phyloP scores from a whole-genome alignment of 2,113 vertebrate genomes.

The Cariama cristata region DNA sequence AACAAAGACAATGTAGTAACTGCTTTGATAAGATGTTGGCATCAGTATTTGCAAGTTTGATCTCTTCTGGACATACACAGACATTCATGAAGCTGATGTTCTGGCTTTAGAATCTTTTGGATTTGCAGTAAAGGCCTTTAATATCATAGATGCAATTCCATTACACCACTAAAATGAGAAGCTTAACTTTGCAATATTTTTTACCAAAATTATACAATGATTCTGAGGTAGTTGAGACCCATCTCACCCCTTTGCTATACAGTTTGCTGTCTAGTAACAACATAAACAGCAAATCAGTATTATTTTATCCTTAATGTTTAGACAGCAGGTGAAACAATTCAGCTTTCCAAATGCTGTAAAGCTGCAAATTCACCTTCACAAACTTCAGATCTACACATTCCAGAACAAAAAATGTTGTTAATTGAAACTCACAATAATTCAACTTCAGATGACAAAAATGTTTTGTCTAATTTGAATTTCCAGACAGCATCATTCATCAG shows the following conservation, averaged over 20 bases:
- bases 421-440: constrained; percentile 13
- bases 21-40: neutral
- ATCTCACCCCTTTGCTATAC: neutral
- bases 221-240: neutral
- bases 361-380: constrained; percentile 9
- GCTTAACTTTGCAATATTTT: constrained; percentile 14
- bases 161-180: constrained; percentile 45
- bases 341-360: constrained; percentile 9
- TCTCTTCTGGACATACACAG: constrained; percentile 32
- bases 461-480: constrained; percentile 2
- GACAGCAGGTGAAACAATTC: neutral
- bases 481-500: neutral
- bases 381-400: constrained; percentile 3
- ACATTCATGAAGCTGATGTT: neutral
- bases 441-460: neutral
- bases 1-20: neutral
- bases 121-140: constrained; percentile 44
- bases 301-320: constrained; percentile 6
- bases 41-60: constrained; percentile 56
- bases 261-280: neutral
- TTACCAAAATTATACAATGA: constrained; percentile 27
- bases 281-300: neutral
- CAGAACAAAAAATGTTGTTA: neutral
- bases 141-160: constrained; percentile 18
- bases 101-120: constrained; percentile 22